Evolutionary conservation across 2,888 invertebrate genomes (phyloP), one percentile per base, ranked within the genome.

Genomic region (Acleris sparsana): DNA sequence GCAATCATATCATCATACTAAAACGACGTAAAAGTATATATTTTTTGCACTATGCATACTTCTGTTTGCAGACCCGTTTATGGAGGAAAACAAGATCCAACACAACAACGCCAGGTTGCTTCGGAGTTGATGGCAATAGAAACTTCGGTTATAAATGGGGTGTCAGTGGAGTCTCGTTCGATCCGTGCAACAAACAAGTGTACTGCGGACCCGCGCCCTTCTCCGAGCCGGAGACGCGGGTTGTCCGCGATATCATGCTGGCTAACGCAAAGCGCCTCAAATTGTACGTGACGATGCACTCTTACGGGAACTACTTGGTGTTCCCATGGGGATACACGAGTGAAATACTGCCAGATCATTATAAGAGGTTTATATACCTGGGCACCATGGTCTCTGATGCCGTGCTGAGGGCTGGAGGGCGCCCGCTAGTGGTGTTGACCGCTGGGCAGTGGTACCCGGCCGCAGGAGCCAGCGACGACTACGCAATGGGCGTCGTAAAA

Each of bases 81-180:
- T 95, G 95, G 95, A 92, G 95, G 63, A 95, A 95, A 78, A 95
- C 94, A 0, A 87, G 94, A 43, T 93, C 94, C 0, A 81, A 80
- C 33, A 67, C 72, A 73, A 4, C 68, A 67, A 5, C 72, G 1
- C 67, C 72, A 3, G 55, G 68, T 0, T 96, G 96, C 72, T 79
- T 73, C 25, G 96, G 96, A 2, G 94, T 94, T 0, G 96, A 96
- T 73, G 94, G 94, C 5, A 96, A 96, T 79, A 87, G 96, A 18
- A 96, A 96, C 84, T 96, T 95, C 77, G 95, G 93, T 18, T 94
- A 90, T 77, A 93, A 94, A 72, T 96, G 96, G 95, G 94, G 93
- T 73, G 94, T 82, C 75, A 94, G 79, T 82, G 94, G 97, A 0
- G 94, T 96, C 0, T 96, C 96, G 61, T 78, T 53, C 1, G 84